These are phyloP conservation scores for Avahi laniger DNA, from an alignment of 2,797 vertebrate species.

Conservation along the genomic window DNA sequence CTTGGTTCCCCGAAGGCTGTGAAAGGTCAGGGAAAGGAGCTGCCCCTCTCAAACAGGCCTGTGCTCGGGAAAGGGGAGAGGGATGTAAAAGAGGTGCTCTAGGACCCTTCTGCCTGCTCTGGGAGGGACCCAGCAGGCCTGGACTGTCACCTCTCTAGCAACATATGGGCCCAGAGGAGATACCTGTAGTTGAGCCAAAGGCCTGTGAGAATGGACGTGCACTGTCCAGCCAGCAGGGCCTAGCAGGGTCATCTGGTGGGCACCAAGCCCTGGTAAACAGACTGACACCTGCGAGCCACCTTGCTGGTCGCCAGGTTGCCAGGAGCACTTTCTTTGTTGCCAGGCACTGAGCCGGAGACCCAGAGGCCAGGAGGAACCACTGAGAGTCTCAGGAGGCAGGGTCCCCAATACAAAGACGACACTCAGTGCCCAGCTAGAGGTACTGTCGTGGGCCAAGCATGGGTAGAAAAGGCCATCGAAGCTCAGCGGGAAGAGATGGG, in stretches of 20 bases:
- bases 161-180: neutral
- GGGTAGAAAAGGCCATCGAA: neutral
- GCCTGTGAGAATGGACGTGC: neutral
- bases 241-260: neutral
- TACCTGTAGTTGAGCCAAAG: neutral
- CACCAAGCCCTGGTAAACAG: neutral
- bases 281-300: neutral
- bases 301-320: neutral
- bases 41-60: neutral
- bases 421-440: neutral
- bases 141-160: neutral
- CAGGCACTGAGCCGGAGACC: neutral
- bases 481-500: neutral
- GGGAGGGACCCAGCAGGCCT: neutral
- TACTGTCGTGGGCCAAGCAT: too few species aligned
- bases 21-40: fast-evolving
- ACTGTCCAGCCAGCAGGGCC: neutral
- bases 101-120: neutral
- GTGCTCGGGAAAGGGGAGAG: neutral
- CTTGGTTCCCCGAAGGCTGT: neutral
- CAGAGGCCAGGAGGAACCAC: neutral
- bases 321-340: neutral
- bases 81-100: neutral
- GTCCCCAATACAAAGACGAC: neutral
- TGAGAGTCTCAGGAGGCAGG: neutral